A percentile compares a stretch with the other conserved stretches of the same genome.
Conservation (phyloP, 2,888 invertebrate genomes). For the Dicroscelio sp. region DNA sequence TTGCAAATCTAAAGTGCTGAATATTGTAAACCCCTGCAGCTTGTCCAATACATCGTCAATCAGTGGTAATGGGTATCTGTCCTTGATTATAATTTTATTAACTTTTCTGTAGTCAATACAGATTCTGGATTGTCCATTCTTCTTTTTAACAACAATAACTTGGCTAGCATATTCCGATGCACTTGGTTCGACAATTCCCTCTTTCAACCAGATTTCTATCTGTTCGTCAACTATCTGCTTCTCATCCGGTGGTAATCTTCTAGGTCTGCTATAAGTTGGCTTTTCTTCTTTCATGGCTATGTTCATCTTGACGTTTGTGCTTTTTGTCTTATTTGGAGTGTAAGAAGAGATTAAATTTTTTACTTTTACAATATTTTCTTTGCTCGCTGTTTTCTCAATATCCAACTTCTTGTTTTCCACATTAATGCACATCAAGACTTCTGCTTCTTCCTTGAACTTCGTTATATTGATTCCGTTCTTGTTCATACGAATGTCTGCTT, state of each 20-base stretch:
- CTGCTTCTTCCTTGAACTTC: neutral
- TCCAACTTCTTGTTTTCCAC: neutral
- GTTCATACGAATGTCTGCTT: conserved; percentile 58
- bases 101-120: conserved; percentile 83
- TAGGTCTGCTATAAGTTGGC: conserved; percentile 38
- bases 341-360: conserved; percentile 5
- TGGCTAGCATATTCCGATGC: conserved; percentile 84
- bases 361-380: conserved; percentile 4
- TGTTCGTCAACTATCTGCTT: conserved; percentile 56
- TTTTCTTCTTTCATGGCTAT: conserved; percentile 33
- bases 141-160: conserved; percentile 81
- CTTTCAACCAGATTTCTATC: conserved; percentile 27
- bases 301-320: conserved; percentile 30
- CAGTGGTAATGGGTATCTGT: conserved; percentile 80
- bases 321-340: conserved; percentile 40
- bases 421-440: conserved; percentile 27
- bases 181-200: conserved; percentile 49
- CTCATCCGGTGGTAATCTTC: conserved; percentile 35
- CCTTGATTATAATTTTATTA: conserved; percentile 80
- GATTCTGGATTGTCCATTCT: conserved; percentile 75
- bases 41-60: conserved; percentile 81
- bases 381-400: conserved; percentile 1
- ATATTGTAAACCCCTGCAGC: conserved; percentile 55
- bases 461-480: conserved; percentile 7
- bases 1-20: conserved; percentile 80